Base-by-base conservation (phyloP, 1,140 invertebrate genomes). In the Drosophila setifemur region DNA sequence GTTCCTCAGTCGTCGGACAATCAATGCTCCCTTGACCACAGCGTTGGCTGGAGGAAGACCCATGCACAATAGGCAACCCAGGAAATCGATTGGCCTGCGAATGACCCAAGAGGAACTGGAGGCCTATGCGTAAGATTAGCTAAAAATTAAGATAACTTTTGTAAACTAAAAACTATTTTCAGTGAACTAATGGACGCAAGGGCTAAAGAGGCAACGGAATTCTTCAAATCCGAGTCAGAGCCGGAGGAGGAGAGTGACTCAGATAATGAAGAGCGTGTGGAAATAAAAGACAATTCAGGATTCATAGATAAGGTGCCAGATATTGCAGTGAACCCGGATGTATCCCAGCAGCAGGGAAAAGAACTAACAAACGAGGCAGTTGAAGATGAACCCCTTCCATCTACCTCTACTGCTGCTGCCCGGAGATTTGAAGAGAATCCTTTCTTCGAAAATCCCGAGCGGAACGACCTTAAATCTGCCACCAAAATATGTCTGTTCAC, bases 161-260 rank as follows among this genome's bases (percentile, higher is more conserved):
- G 33, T 1, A 4, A n/a, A 2, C 2, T 6, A 21, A 11, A 2
- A 1, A 25, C 1, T 9, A 2, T 1, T 16, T 52, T 61, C 73
- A 92, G 92, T 2, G 91, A 92, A 79, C 82, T 91, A 21, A 77
- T 92, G 72, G 89, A 92, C 60, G 91, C 92, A 54, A 88, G 91
- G 9, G 91, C 92, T 26, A 92, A 92, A 68, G 91, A 92, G 77
- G 91, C 92, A 1, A 90, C 91, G 29, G 86, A 91, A 55, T 93
- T 93, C 77, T 93, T 92, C 50, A 92, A 92, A 75, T 92, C 92
- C 4, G 92, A 93, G 54, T 92, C 90, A 5, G 92, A 93, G 50
- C 91, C 90, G 76, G n/a, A 89, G 3, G 53, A 47, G 9, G 76
- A 79, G n/a, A 54, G 57, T 0, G 44, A 35, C 5, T 2, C 8